phyloP scores from a whole-genome alignment of 2,113 vertebrate species.

The Rallus limicola region DNA sequence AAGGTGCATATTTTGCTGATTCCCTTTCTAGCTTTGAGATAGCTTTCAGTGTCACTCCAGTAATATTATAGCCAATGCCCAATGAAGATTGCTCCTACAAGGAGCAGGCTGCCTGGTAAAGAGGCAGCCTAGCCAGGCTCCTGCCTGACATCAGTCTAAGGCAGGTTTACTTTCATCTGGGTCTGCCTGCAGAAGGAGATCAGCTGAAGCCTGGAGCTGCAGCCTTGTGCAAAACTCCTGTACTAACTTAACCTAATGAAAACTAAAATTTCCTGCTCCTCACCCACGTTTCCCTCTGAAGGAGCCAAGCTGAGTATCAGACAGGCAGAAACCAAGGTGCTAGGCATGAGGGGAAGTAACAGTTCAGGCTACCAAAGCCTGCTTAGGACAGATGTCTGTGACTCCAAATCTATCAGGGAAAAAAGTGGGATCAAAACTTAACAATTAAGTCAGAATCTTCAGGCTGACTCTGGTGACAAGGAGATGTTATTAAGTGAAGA shows the following conservation, averaged over 20 bases:
- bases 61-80: not conserved
- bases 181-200: not conserved
- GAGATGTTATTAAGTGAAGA: not conserved
- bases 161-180: not conserved
- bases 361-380: not conserved
- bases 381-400: not conserved
- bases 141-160: not conserved
- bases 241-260: accelerated
- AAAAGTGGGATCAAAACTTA: not conserved
- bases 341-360: not conserved
- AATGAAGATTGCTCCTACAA: not conserved
- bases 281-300: not conserved
- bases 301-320: not conserved
- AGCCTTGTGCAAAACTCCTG: not conserved
- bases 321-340: not conserved
- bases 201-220: not conserved
- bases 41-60: not conserved
- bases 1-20: not conserved
- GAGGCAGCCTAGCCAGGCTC: not conserved
- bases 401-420: not conserved
- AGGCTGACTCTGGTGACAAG: not conserved
- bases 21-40: not conserved
- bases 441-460: not conserved
- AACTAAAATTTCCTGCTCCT: not conserved
- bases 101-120: not conserved